Conservation (phyloP, 2,888 invertebrate genomes). For the Acrobasis suavella region DNA sequence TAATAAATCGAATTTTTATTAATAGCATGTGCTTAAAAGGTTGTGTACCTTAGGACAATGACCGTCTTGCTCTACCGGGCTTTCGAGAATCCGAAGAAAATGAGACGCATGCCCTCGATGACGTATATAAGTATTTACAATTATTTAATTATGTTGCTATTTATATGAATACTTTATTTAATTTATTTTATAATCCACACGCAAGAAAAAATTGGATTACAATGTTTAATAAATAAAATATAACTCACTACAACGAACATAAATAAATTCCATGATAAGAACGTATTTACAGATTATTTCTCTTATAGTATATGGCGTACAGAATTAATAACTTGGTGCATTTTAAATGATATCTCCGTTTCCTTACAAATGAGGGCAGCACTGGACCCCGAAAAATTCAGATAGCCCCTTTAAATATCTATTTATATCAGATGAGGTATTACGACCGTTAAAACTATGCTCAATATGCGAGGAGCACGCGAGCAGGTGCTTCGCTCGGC, state of each 20-base stretch:
- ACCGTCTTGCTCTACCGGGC: constrained; percentile 49
- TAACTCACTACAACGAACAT: too few relatives aligned
- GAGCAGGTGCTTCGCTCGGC: constrained; percentile 62
- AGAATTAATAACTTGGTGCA: too few relatives aligned
- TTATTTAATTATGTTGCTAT: background rate
- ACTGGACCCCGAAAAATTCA: too few relatives aligned
- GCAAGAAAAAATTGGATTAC: too few relatives aligned
- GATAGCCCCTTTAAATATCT: too few relatives aligned
- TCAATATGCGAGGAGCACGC: constrained; percentile 52
- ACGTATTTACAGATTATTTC: too few relatives aligned
- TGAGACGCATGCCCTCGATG: constrained; percentile 11
- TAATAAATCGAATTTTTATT: constrained; percentile 27
- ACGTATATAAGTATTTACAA: background rate
- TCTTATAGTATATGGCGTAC: too few relatives aligned
- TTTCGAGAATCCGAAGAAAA: constrained; percentile 40
- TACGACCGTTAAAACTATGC: constrained; percentile 38
- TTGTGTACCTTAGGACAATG: constrained; percentile 48
- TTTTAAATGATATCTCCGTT: too few relatives aligned
- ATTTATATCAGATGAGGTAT: background rate
- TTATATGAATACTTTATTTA: background rate
- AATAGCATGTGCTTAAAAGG: constrained; percentile 33
- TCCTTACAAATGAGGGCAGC: too few relatives aligned
- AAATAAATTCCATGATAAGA: too few relatives aligned
- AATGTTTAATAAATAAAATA: too few relatives aligned
- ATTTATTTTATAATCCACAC: too few relatives aligned